Evolutionary conservation across 2,888 invertebrate species (phyloP).

Genomic region (Sepioteuthis lessoniana): DNA sequence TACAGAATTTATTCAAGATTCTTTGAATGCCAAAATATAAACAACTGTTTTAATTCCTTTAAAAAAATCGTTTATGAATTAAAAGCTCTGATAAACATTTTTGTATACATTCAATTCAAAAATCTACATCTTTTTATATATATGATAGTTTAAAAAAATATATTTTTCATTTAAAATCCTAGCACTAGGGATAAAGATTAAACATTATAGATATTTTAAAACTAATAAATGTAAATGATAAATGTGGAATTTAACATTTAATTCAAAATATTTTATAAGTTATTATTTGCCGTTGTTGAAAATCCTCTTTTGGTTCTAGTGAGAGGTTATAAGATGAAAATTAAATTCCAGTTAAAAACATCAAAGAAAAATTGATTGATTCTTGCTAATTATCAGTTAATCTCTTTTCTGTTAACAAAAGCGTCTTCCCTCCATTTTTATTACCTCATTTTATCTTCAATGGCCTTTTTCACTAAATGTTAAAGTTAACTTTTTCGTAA

Average conservation of each 20-base stretch:
- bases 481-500: not conserved
- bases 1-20: too few relatives aligned
- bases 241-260: not conserved
- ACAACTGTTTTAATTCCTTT: too few relatives aligned
- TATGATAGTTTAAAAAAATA: not conserved
- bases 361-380: not conserved
- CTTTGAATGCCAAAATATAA: too few relatives aligned
- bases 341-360: not conserved
- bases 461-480: not conserved
- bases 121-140: too few relatives aligned
- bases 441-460: not conserved
- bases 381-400: not conserved
- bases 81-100: too few relatives aligned
- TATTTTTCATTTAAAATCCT: not conserved
- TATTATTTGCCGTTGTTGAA: not conserved
- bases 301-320: not conserved
- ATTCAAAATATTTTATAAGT: not conserved
- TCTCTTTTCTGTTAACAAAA: not conserved
- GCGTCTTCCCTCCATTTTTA: not conserved
- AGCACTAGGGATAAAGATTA: not conserved
- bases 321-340: not conserved
- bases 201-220: not conserved
- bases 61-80: too few relatives aligned
- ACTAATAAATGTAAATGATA: not conserved
- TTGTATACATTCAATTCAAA: too few relatives aligned